Conservation (phyloP, 2,888 invertebrate genomes). For the Drosophila prostipennis region DNA sequence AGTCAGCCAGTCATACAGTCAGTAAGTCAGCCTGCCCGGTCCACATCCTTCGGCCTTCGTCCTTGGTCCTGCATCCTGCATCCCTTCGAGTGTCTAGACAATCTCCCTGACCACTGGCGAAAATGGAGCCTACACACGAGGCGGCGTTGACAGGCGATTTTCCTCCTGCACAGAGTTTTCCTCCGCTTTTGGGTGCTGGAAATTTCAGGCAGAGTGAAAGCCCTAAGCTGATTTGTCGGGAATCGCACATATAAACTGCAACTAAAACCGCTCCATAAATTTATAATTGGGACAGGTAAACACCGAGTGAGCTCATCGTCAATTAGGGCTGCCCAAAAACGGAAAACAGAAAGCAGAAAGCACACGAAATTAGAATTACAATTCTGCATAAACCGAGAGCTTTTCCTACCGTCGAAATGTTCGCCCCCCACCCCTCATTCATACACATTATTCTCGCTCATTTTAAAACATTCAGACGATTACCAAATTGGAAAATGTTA, state of each 20-base stretch:
- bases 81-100: constrained; percentile 19
- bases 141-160: neutral
- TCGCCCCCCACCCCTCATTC: too few species aligned
- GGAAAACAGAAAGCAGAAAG: too few species aligned
- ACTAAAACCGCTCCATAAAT: constrained; percentile 15
- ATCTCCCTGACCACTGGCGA: constrained; percentile 7
- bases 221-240: neutral
- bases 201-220: neutral
- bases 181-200: too few species aligned
- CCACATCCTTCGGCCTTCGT: neutral
- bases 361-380: constrained; percentile 14
- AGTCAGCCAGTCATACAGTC: constrained; percentile 14
- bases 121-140: neutral
- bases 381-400: constrained; percentile 7
- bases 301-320: constrained; percentile 12
- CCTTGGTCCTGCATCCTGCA: neutral
- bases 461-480: constrained; percentile 35
- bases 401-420: too few species aligned
- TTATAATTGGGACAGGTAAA: constrained; percentile 23
- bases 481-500: constrained; percentile 44
- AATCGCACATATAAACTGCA: neutral
- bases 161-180: neutral
- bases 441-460: constrained; percentile 13
- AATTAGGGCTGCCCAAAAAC: constrained; percentile 18
- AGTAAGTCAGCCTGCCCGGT: neutral